Percentiles rank a stretch among this genome's conserved stretches.
phyloP scores from a whole-genome alignment of 2,113 vertebrate genomes.

The Rhagologus leucostigma region DNA sequence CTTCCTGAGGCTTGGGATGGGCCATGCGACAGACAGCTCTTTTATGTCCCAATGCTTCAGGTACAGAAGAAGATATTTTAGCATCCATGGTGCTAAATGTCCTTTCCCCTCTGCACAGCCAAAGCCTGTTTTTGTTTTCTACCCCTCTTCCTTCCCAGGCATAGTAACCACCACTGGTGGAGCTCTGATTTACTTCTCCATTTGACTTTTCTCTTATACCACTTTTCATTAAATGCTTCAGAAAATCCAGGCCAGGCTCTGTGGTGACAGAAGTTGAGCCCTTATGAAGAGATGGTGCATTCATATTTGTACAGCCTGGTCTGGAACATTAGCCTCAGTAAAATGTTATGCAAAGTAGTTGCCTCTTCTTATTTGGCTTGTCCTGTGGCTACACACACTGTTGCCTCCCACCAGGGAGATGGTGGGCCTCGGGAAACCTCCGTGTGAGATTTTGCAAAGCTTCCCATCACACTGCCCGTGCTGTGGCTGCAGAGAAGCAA shows the following conservation, averaged over 20 bases:
- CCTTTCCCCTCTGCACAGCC: neutral
- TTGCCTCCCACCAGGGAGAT: neutral
- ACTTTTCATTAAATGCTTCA: neutral
- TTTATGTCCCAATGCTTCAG: neutral
- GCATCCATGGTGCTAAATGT: neutral
- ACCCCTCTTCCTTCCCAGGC: neutral
- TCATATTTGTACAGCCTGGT: neutral
- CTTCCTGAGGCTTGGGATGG: neutral
- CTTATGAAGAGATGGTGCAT: neutral
- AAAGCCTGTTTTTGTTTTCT: neutral
- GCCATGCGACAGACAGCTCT: neutral
- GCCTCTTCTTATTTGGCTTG: neutral
- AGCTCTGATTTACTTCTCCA: neutral
- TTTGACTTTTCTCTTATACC: neutral
- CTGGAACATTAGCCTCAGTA: neutral
- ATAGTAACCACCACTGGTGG: neutral
- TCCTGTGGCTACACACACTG: rapidly evolving
- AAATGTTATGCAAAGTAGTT: neutral
- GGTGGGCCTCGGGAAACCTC: rapidly evolving
- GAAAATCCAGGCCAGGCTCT: neutral
- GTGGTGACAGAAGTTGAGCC: neutral
- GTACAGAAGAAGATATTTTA: neutral
- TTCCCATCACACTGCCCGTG: neutral
- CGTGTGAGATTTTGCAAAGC: neutral
- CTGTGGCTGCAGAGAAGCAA: neutral